Percentiles rank a stretch among this genome's conserved stretches.
These are phyloP conservation scores for Diadegma fenestrale DNA, from an alignment of 2,888 invertebrate species.

Conservation along the genomic window DNA sequence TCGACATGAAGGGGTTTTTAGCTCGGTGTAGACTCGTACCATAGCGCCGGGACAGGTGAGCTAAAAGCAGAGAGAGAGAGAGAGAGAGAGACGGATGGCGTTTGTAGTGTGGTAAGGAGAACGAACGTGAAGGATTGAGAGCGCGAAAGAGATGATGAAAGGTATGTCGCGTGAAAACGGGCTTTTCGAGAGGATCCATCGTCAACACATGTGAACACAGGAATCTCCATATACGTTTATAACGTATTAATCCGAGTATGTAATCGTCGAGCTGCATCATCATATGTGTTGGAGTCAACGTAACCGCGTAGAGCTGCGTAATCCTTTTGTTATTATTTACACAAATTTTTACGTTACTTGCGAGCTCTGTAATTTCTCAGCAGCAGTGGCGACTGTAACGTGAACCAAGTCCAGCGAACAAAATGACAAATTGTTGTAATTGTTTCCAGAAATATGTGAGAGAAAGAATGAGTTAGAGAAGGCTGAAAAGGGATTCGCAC, in stretches of 20 bases:
- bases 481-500: conserved; percentile 4
- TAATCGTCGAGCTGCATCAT: background rate
- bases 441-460: conserved; percentile 74
- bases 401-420: conserved; percentile 47
- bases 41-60: conserved; percentile 50
- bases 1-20: conserved; percentile 50
- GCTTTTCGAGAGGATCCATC: conserved; percentile 44
- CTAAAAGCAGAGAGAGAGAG: conserved; percentile 50
- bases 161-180: conserved; percentile 55
- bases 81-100: conserved; percentile 24
- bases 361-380: too few relatives aligned
- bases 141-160: conserved; percentile 65
- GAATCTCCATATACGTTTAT: background rate
- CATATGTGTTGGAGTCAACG: background rate
- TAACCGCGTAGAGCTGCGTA: background rate
- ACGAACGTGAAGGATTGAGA: conserved; percentile 36
- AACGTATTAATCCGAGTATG: background rate
- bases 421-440: conserved; percentile 82
- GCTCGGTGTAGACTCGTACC: conserved; percentile 25
- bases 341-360: background rate
- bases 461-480: conserved; percentile 26
- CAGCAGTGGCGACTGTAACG: background rate
- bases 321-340: background rate
- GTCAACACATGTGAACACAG: background rate
- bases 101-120: conserved; percentile 5